phyloP scores from a whole-genome alignment of 1,140 invertebrate species.

The Drosophila seguyi region DNA sequence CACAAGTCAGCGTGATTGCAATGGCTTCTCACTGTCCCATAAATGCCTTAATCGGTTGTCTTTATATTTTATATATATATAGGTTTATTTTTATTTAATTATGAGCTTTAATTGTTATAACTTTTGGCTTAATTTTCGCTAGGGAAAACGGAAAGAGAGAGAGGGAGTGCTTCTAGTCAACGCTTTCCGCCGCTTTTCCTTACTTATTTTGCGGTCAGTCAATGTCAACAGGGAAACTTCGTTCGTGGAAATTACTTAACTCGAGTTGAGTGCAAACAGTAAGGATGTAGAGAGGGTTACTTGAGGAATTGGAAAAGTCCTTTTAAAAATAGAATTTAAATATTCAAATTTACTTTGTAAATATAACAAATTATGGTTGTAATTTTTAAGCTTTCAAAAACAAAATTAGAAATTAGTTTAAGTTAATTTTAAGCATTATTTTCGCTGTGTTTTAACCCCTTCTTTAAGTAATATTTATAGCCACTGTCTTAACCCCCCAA shows the following conservation, averaged over 20 bases:
- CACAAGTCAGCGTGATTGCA: conserved; percentile 13
- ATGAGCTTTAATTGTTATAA: neutral
- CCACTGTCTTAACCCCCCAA: neutral
- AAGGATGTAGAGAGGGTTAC: conserved; percentile 17
- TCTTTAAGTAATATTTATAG: conserved; percentile 3
- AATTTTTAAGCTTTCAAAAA: neutral
- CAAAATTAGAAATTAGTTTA: too few species aligned
- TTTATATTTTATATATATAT: neutral
- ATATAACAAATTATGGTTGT: neutral
- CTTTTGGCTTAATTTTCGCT: neutral
- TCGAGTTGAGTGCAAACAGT: conserved; percentile 35
- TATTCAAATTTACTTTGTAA: neutral
- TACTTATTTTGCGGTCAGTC: conserved; percentile 31
- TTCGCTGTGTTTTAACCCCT: neutral
- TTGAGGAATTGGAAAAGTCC: neutral
- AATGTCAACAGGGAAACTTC: conserved; percentile 36
- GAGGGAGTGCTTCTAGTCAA: conserved; percentile 8
- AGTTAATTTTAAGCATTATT: neutral
- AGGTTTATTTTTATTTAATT: neutral
- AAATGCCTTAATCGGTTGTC: neutral
- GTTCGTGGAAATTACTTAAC: conserved; percentile 49
- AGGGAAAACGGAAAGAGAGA: neutral
- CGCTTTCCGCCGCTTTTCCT: neutral
- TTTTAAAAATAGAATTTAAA: neutral
- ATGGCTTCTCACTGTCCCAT: neutral